Evolutionary conservation across 2,888 invertebrate species (phyloP).

Genomic region (Caenorhabditis japonica): DNA sequence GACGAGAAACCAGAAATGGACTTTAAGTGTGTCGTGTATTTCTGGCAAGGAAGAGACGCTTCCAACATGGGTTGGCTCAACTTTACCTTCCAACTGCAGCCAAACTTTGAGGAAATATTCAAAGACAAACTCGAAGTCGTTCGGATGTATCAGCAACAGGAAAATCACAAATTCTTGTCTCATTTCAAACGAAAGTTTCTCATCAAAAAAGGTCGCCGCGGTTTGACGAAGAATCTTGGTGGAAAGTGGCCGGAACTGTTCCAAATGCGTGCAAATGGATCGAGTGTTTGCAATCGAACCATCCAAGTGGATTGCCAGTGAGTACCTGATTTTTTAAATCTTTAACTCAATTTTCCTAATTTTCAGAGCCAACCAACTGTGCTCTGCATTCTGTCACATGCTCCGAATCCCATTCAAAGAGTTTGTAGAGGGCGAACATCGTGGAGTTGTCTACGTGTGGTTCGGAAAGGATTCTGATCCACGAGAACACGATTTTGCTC

Average conservation of each 20-base stretch:
- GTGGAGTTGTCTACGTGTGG: slow-evolving; percentile 66
- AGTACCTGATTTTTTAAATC: slow-evolving; percentile 7
- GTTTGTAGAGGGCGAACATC: slow-evolving; percentile 36
- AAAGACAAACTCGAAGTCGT: slow-evolving; percentile 88
- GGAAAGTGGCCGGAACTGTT: slow-evolving; percentile 86
- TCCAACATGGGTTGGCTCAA: slow-evolving; percentile 99
- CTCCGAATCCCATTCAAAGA: slow-evolving; percentile 71
- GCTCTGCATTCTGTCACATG: slow-evolving; percentile 92
- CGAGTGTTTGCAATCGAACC: slow-evolving; percentile 84
- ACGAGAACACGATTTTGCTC: slow-evolving; percentile 53
- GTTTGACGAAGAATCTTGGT: slow-evolving; percentile 69
- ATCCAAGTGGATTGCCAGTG: slow-evolving; percentile 81
- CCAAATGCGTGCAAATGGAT: slow-evolving; percentile 95
- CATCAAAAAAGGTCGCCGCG: slow-evolving; percentile 85
- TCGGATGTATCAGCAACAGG: slow-evolving; percentile 96
- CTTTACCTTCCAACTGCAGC: slow-evolving; percentile 89
- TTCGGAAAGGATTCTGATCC: slow-evolving; percentile 55
- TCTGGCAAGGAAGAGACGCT: slow-evolving; percentile 97
- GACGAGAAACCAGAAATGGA: slow-evolving; percentile 80
- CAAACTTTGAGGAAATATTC: slow-evolving; percentile 88
- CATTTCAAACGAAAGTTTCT: slow-evolving; percentile 95
- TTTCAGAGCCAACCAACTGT: slow-evolving; percentile 87
- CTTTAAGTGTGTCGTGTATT: slow-evolving; percentile 96
- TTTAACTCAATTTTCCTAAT: too few species aligned
- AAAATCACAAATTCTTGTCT: slow-evolving; percentile 96